These are phyloP conservation scores for Drosophila macrothrix DNA, from an alignment of 2,888 invertebrate genomes.

Conservation along the genomic window DNA sequence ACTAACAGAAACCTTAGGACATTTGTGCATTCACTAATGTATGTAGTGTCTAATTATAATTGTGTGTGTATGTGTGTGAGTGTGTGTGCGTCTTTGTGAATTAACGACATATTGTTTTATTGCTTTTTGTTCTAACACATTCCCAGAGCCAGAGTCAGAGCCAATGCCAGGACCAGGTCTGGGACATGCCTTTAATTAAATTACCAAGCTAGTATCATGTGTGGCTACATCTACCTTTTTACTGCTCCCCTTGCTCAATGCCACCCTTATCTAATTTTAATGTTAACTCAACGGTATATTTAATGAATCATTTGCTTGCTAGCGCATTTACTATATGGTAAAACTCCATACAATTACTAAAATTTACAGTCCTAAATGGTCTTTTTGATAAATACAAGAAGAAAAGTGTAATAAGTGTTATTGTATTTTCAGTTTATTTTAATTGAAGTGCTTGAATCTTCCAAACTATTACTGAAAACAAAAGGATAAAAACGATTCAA, in stretches of 20 bases:
- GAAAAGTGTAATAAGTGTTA: neutral
- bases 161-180: slow-evolving; percentile 15
- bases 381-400: slow-evolving; percentile 32
- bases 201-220: slow-evolving; percentile 61
- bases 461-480: neutral
- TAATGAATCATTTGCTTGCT: slow-evolving; percentile 43
- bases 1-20: slow-evolving; percentile 67
- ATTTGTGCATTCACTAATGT: slow-evolving; percentile 27
- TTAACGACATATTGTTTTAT: slow-evolving; percentile 62
- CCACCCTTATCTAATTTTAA: slow-evolving; percentile 51
- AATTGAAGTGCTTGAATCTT: neutral
- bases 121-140: slow-evolving; percentile 67
- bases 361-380: slow-evolving; percentile 55
- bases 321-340: slow-evolving; percentile 10
- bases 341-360: slow-evolving; percentile 46
- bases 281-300: slow-evolving; percentile 69
- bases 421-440: neutral
- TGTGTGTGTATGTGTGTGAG: slow-evolving; percentile 2
- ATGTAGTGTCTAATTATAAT: slow-evolving; percentile 11
- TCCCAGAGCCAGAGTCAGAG: slow-evolving; percentile 25
- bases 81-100: slow-evolving; percentile 28
- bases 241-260: slow-evolving; percentile 27
- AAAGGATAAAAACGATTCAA: slow-evolving; percentile 4
- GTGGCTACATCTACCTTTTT: slow-evolving; percentile 48
- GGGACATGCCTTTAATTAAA: slow-evolving; percentile 57